Evolutionary conservation across 2,797 vertebrate species (phyloP).

Genomic region (Rhabdophis nuchalis): DNA sequence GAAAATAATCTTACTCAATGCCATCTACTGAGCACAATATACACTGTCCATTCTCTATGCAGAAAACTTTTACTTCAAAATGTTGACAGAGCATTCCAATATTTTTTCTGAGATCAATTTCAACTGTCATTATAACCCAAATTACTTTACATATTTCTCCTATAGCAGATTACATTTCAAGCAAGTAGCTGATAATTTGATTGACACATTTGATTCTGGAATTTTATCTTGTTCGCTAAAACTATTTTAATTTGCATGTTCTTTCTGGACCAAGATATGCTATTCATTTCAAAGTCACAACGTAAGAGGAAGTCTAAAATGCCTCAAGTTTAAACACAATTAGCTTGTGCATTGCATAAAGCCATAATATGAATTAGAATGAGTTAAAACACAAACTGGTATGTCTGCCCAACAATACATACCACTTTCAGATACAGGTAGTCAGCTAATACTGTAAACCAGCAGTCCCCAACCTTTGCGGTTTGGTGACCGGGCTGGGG

Average conservation of each 20-base stretch:
- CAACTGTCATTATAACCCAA: neutral
- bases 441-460: neutral
- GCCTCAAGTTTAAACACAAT: neutral
- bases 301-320: neutral
- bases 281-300: neutral
- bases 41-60: neutral
- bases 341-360: neutral
- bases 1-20: neutral
- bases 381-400: neutral
- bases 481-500: neutral
- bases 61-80: neutral
- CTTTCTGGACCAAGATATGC: neutral
- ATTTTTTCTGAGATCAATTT: neutral
- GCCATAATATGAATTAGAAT: neutral
- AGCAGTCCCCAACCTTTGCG: neutral
- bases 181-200: neutral
- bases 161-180: neutral
- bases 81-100: neutral
- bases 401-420: neutral
- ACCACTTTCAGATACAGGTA: neutral
- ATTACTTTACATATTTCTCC: neutral
- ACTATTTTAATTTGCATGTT: neutral
- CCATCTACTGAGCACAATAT: neutral
- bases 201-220: neutral
- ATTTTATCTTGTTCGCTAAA: neutral